Conservation (phyloP, 2,888 invertebrate genomes). For the Pharmacophagus antenor region DNA sequence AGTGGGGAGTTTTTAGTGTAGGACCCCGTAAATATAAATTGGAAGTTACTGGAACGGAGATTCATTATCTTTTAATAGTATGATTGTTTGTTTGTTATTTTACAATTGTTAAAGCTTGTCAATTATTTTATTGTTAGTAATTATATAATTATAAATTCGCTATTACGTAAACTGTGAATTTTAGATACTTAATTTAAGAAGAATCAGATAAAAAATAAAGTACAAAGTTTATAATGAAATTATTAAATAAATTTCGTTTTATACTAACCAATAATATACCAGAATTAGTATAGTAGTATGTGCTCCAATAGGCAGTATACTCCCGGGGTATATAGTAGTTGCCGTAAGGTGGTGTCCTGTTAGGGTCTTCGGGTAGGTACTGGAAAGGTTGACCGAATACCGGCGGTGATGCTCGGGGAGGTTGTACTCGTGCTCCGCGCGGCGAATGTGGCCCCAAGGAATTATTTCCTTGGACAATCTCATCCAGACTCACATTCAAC, state of each 20-base stretch:
- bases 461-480: background rate
- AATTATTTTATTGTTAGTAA: too few species aligned
- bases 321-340: background rate
- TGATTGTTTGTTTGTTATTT: too few species aligned
- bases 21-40: too few species aligned
- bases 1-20: too few species aligned
- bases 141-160: too few species aligned
- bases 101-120: too few species aligned
- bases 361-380: background rate
- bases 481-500: constrained; percentile 6
- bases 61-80: too few species aligned
- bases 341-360: background rate
- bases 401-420: background rate
- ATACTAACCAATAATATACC: background rate
- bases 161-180: too few species aligned
- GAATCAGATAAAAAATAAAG: too few species aligned
- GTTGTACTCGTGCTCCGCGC: background rate
- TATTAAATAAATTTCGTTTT: background rate
- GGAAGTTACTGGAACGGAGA: too few species aligned
- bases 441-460: background rate
- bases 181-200: too few species aligned
- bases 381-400: background rate
- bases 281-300: background rate
- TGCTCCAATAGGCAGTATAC: background rate
- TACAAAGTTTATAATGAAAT: too few species aligned